Percentiles rank a stretch among this genome's conserved stretches.
Conservation (phyloP, 2,113 vertebrate genomes). For the Myotis yumanensis region DNA sequence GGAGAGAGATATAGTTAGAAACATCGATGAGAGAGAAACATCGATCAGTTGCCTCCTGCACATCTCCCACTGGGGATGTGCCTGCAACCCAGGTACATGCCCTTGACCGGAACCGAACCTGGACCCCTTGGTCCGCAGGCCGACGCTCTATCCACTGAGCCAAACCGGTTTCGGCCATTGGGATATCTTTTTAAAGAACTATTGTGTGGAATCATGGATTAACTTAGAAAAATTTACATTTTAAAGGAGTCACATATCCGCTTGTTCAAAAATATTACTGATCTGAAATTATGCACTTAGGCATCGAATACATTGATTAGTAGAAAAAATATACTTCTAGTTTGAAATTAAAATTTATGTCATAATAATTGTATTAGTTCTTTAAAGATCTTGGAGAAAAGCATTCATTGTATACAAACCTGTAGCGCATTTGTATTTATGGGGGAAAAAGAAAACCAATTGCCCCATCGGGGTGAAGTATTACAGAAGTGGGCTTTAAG, state of each 20-base stretch:
- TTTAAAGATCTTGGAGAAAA: not conserved
- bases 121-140: too few relatives aligned
- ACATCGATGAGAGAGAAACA: too few relatives aligned
- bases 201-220: not conserved
- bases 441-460: not conserved
- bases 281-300: not conserved
- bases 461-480: not conserved
- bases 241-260: not conserved
- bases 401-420: not conserved
- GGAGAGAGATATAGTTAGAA: too few relatives aligned
- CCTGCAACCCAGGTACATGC: too few relatives aligned
- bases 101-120: too few relatives aligned
- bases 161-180: too few relatives aligned
- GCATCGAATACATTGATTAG: not conserved
- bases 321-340: not conserved
- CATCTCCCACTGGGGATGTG: too few relatives aligned
- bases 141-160: too few relatives aligned
- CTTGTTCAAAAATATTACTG: not conserved
- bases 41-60: too few relatives aligned
- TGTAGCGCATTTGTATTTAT: not conserved
- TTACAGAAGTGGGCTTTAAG: not conserved
- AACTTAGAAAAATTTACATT: not conserved
- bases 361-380: not conserved
- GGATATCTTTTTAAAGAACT: not conserved
- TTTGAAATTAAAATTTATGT: not conserved